A percentile compares a stretch with the other conserved stretches of the same genome.
These are phyloP conservation scores for Thelaira solivaga DNA, from an alignment of 2,888 invertebrate genomes.

Conservation along the genomic window DNA sequence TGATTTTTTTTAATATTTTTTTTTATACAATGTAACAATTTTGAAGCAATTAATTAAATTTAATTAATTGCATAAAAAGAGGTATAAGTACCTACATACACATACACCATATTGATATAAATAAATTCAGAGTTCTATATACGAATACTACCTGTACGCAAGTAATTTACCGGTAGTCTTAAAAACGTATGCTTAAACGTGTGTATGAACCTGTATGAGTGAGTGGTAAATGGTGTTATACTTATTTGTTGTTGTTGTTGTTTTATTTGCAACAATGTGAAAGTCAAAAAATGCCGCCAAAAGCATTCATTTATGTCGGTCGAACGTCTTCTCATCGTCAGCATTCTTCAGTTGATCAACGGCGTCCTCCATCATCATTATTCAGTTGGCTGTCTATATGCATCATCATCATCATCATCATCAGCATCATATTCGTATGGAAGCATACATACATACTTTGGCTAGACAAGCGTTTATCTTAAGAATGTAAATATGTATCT, in stretches of 20 bases:
- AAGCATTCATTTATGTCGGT: conserved; percentile 39
- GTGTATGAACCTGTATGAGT: too few relatives aligned
- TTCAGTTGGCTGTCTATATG: background rate
- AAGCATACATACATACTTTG: background rate
- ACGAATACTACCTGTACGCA: background rate
- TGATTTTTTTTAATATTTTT: background rate
- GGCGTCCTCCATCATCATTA: conserved; percentile 16
- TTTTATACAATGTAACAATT: conserved; percentile 23
- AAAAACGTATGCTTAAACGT: conserved; percentile 1
- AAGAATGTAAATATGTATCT: conserved; percentile 53
- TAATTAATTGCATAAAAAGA: conserved; percentile 27
- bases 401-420: conserved; percentile 1
- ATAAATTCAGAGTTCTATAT: background rate
- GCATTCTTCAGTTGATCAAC: conserved; percentile 10
- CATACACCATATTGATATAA: background rate
- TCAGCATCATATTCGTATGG: background rate
- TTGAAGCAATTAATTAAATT: conserved; percentile 43
- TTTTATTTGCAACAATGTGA: conserved; percentile 44
- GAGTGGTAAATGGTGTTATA: too few relatives aligned
- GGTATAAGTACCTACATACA: background rate
- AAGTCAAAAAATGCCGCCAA: conserved; percentile 50
- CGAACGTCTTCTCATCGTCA: conserved; percentile 25
- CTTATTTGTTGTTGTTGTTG: background rate
- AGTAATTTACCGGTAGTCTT: conserved; percentile 8
- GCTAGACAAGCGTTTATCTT: conserved; percentile 55